Conservation (phyloP, 1,140 invertebrate species). For the Nomia melanderi region DNA sequence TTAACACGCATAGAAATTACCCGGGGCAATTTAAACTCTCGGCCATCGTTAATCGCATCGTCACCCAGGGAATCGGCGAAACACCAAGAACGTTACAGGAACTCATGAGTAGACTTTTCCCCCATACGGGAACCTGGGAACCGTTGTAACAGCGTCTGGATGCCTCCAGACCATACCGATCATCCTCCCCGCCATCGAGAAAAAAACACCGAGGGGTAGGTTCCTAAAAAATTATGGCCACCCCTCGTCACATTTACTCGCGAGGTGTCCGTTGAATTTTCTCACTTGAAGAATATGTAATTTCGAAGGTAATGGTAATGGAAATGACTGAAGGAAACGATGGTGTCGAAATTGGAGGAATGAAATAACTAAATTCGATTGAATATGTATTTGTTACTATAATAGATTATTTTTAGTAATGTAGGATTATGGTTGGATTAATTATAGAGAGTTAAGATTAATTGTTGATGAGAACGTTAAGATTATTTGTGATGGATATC, state of each 20-base stretch:
- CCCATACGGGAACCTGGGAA: not conserved
- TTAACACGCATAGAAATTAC: conserved; percentile 58
- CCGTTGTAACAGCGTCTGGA: conserved; percentile 1
- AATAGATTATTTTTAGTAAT: too few species aligned
- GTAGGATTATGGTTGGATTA: too few species aligned
- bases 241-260: not conserved
- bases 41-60: conserved; percentile 48
- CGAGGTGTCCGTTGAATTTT: not conserved
- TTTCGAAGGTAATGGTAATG: not conserved
- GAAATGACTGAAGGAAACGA: too few species aligned
- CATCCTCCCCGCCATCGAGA: not conserved
- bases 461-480: too few species aligned
- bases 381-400: too few species aligned
- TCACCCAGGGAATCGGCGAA: not conserved
- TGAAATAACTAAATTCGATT: too few species aligned
- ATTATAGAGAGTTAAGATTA: too few species aligned
- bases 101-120: not conserved
- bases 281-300: not conserved
- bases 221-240: conserved; percentile 11
- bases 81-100: not conserved
- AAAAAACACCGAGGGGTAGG: conserved; percentile 44
- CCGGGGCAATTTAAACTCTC: conserved; percentile 49
- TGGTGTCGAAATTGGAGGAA: too few species aligned
- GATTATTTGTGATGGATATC: too few species aligned
- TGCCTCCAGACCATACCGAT: conserved; percentile 10